These are phyloP conservation scores for Parthenolecanium corni DNA, from an alignment of 2,888 invertebrate species.

Conservation along the genomic window DNA sequence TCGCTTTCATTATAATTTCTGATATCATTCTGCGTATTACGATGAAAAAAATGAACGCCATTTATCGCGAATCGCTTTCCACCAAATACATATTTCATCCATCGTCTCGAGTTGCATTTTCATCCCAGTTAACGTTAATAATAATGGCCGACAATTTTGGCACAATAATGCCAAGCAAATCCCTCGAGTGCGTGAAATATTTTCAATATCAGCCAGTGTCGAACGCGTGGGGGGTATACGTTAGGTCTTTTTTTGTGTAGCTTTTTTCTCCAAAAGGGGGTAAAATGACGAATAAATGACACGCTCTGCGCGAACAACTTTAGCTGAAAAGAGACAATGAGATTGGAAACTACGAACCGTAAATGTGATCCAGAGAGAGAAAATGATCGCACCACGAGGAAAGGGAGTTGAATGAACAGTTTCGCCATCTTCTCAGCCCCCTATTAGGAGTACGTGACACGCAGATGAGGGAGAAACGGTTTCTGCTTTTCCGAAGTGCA, in stretches of 20 bases:
- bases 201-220: constrained; percentile 17
- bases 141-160: constrained; percentile 24
- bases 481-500: constrained; percentile 20
- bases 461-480: constrained; percentile 14
- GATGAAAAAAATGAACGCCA: too few species aligned
- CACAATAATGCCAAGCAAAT: constrained; percentile 21
- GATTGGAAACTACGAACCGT: too few species aligned
- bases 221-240: too few species aligned
- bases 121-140: constrained; percentile 21
- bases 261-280: not conserved
- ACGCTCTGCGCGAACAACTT: constrained; percentile 1
- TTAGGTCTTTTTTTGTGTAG: too few species aligned
- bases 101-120: constrained; percentile 24
- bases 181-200: constrained; percentile 25
- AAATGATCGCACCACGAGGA: too few species aligned
- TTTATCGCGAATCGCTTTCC: too few species aligned
- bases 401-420: too few species aligned
- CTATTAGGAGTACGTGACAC: constrained; percentile 6
- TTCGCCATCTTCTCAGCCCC: too few species aligned
- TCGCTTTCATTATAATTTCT: too few species aligned
- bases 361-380: too few species aligned
- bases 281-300: constrained; percentile 24
- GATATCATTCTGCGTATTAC: too few species aligned
- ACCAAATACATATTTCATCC: not conserved
- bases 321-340: constrained; percentile 3